Conservation (phyloP, 2,888 invertebrate species). For the Podotricha telesiphe region DNA sequence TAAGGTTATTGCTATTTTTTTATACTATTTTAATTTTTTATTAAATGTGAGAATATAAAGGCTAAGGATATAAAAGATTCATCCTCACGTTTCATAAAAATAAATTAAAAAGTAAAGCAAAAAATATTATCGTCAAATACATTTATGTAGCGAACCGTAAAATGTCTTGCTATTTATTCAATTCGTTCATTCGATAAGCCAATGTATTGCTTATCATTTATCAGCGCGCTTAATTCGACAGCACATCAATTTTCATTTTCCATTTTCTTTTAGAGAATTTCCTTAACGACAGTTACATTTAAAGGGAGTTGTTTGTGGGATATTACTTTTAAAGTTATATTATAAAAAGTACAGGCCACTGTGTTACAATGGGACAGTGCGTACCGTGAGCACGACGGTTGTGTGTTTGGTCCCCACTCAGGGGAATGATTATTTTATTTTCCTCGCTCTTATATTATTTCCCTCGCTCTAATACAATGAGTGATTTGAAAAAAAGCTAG, state of each 20-base stretch:
- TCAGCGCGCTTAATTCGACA: constrained; percentile 39
- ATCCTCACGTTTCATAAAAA: background rate
- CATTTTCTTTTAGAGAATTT: constrained; percentile 34
- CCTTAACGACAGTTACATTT: constrained; percentile 30
- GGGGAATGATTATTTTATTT: too few relatives aligned
- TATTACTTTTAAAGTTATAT: background rate
- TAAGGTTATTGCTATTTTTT: too few relatives aligned
- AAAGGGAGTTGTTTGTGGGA: constrained; percentile 18
- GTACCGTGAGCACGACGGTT: too few relatives aligned
- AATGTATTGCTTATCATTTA: constrained; percentile 37
- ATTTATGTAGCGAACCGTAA: background rate
- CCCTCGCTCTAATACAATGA: too few relatives aligned
- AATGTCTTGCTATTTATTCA: constrained; percentile 30
- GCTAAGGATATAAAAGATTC: too few relatives aligned
- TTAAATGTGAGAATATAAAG: too few relatives aligned
- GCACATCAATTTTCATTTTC: constrained; percentile 42
- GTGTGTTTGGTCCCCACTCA: too few relatives aligned
- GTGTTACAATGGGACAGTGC: too few relatives aligned
- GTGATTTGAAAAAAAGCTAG: too few relatives aligned
- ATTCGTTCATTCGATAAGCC: constrained; percentile 34
- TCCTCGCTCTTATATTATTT: too few relatives aligned
- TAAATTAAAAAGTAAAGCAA: background rate
- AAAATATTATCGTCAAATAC: constrained; percentile 2
- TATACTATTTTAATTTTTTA: too few relatives aligned
- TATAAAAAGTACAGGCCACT: background rate